phyloP scores from a whole-genome alignment of 2,888 invertebrate species.

The Bruchidius siliquastri region DNA sequence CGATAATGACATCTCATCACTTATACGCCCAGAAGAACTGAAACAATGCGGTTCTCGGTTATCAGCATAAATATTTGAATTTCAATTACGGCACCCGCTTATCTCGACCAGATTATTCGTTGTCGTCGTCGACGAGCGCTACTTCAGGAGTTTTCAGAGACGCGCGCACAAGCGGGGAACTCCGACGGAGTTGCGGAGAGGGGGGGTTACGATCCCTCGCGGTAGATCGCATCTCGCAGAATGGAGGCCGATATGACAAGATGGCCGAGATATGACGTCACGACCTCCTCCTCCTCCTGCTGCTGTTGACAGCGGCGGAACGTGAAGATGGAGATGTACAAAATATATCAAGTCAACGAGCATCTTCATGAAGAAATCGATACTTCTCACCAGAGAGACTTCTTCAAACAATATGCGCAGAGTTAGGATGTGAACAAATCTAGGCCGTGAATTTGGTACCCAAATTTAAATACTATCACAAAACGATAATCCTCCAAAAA shows the following conservation, averaged over 20 bases:
- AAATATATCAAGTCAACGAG: too few species aligned
- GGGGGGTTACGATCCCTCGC: conserved; percentile 18
- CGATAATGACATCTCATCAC: neutral
- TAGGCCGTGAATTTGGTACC: too few species aligned
- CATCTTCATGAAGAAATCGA: too few species aligned
- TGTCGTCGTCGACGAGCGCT: conserved; percentile 9
- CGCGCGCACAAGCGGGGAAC: neutral
- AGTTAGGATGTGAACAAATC: too few species aligned
- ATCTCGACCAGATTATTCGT: conserved; percentile 25
- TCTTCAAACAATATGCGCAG: too few species aligned
- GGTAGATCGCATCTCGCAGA: conserved; percentile 42
- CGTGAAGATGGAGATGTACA: neutral
- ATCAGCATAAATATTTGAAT: conserved; percentile 24
- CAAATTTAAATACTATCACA: too few species aligned
- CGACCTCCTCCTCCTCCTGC: conserved; percentile 43
- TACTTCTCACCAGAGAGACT: too few species aligned
- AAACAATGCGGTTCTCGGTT: neutral
- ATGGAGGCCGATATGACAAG: conserved; percentile 50
- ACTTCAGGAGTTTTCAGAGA: conserved; percentile 11
- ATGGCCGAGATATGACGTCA: conserved; percentile 52
- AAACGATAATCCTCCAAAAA: too few species aligned
- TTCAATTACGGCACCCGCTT: conserved; percentile 30
- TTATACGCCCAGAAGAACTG: neutral
- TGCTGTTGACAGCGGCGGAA: conserved; percentile 22
- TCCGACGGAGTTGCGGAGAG: conserved; percentile 13